Evolutionary conservation across 2,888 invertebrate genomes (phyloP).

Genomic region (Proisotoma minuta): DNA sequence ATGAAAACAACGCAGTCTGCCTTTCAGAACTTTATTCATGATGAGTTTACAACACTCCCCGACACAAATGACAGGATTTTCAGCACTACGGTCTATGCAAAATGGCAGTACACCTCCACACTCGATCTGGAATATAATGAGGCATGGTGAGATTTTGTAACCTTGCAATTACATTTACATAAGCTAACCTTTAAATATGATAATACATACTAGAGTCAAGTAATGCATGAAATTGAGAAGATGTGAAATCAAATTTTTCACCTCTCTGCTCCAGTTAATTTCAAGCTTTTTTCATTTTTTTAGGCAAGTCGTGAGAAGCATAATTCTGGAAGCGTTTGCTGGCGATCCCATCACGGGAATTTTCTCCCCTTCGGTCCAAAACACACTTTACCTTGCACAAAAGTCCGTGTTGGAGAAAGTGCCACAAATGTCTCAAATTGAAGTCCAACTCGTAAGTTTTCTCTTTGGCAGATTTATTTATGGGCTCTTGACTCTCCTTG

Average conservation of each 20-base stretch:
- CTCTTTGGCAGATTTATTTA: too few species aligned
- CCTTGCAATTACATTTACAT: too few species aligned
- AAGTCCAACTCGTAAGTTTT: conserved; percentile 57
- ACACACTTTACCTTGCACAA: conserved; percentile 69
- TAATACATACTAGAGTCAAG: not conserved
- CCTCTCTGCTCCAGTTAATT: too few species aligned
- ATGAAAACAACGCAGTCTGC: conserved; percentile 77
- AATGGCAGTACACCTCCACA: conserved; percentile 67
- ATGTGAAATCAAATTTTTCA: too few species aligned
- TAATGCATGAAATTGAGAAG: too few species aligned
- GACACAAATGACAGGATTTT: conserved; percentile 72
- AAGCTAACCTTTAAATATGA: not conserved
- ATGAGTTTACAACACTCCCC: conserved; percentile 70
- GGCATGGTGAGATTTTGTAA: conserved; percentile 56
- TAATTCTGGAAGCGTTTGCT: conserved; percentile 66
- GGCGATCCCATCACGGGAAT: conserved; percentile 58
- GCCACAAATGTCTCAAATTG: conserved; percentile 58
- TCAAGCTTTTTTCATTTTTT: too few species aligned
- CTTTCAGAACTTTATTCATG: conserved; percentile 72
- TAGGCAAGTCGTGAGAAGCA: conserved; percentile 61
- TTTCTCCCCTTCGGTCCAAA: conserved; percentile 72
- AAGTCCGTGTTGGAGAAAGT: conserved; percentile 64
- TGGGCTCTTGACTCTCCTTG: too few species aligned
- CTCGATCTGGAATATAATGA: conserved; percentile 64
- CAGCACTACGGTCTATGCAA: conserved; percentile 69